Percentiles rank a stretch among this genome's conserved stretches.
Conservation (phyloP, 2,888 invertebrate species). For the Noctua janthina region DNA sequence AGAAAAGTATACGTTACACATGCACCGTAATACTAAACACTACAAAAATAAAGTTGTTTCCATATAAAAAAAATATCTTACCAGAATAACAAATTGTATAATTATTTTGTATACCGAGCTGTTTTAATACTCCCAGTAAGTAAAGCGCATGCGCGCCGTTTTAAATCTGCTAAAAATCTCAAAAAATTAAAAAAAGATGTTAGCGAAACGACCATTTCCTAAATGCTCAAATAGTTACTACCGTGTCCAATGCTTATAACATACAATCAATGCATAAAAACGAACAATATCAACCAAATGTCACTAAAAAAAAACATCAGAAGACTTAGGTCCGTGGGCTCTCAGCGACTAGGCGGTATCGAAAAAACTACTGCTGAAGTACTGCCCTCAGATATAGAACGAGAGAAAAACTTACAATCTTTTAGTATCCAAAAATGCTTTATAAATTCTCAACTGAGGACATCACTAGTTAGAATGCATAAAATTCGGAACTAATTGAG, state of each 20-base stretch:
- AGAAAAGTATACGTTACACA: conserved; percentile 83
- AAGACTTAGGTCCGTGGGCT: conserved; percentile 85
- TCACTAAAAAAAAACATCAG: conserved; percentile 83
- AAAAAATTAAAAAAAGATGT: conserved; percentile 83
- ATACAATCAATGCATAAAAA: conserved; percentile 87
- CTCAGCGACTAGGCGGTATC: conserved; percentile 90
- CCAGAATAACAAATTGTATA: conserved; percentile 89
- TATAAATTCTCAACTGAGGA: conserved; percentile 82
- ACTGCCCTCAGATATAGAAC: conserved; percentile 69
- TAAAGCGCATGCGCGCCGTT: conserved; percentile 74
- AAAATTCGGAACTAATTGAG: conserved; percentile 77
- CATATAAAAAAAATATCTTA: conserved; percentile 88
- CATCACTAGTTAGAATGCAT: conserved; percentile 73
- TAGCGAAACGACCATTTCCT: conserved; percentile 88
- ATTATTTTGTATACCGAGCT: conserved; percentile 87
- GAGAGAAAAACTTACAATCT: conserved; percentile 70
- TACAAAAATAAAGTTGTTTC: conserved; percentile 88
- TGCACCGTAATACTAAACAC: conserved; percentile 89
- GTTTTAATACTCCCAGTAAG: conserved; percentile 87
- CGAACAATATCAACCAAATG: conserved; percentile 88
- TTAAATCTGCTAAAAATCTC: conserved; percentile 83
- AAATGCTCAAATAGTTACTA: conserved; percentile 89
- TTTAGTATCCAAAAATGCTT: conserved; percentile 79
- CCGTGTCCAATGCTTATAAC: conserved; percentile 83
- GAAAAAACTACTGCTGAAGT: conserved; percentile 71